Percentiles rank a stretch among this genome's conserved stretches.
Evolutionary conservation across 2,113 vertebrate species (phyloP).

Genomic region (Entelurus aequoreus): DNA sequence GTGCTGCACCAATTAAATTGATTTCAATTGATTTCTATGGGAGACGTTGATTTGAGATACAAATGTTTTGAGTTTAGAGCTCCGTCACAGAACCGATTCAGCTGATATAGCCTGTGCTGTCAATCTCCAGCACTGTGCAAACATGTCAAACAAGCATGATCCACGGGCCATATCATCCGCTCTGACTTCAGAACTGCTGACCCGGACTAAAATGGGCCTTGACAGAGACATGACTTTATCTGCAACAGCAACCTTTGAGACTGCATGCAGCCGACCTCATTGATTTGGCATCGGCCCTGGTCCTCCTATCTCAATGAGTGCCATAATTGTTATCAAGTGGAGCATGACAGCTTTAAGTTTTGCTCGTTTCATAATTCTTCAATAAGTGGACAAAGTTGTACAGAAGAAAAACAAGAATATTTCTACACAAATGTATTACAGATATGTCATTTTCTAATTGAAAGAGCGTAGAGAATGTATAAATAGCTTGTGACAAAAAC

Average conservation of each 20-base stretch:
- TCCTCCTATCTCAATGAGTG: constrained; percentile 22
- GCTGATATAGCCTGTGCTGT: background rate
- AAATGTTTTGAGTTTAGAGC: too few relatives aligned
- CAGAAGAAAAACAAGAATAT: background rate
- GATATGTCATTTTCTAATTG: too few relatives aligned
- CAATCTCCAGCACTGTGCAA: constrained; percentile 13
- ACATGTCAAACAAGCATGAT: constrained; percentile 30
- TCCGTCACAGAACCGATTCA: background rate
- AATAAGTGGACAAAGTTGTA: background rate
- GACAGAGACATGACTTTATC: constrained; percentile 50
- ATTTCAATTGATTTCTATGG: too few relatives aligned
- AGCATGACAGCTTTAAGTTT: constrained; percentile 14
- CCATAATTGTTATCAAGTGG: constrained; percentile 41
- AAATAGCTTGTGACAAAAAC: too few relatives aligned
- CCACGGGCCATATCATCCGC: constrained; percentile 24
- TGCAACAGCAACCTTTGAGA: constrained; percentile 63
- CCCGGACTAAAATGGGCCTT: constrained; percentile 22
- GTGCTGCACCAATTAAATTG: too few relatives aligned
- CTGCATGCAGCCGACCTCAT: constrained; percentile 30
- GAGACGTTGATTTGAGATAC: too few relatives aligned
- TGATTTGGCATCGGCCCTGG: constrained; percentile 31
- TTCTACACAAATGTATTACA: background rate
- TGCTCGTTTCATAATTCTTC: constrained; percentile 9
- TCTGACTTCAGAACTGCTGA: constrained; percentile 33
- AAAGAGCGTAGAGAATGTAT: too few relatives aligned